A percentile compares a stretch with the other conserved stretches of the same genome.
Conservation (phyloP, 2,888 invertebrate species). For the Andrena bicolor region DNA sequence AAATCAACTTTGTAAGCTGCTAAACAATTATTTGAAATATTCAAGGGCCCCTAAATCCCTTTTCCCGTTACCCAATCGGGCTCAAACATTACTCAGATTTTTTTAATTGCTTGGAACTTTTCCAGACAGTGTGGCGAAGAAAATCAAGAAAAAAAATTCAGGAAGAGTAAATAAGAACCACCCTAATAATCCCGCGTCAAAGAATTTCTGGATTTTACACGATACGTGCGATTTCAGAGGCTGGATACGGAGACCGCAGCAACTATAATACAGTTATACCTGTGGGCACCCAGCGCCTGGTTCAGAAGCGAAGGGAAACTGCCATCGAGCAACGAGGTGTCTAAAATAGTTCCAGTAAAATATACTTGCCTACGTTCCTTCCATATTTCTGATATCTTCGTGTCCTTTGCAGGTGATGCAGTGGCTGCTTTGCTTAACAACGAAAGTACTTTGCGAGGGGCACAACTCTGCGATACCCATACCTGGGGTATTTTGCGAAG, state of each 20-base stretch:
- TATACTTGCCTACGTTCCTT: background rate
- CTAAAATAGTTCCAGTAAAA: background rate
- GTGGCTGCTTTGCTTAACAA: conserved; percentile 91
- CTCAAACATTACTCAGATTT: too few species aligned
- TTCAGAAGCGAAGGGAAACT: conserved; percentile 85
- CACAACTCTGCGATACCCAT: conserved; percentile 75
- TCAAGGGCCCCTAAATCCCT: too few species aligned
- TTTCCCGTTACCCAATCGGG: too few species aligned
- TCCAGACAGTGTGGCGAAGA: too few species aligned
- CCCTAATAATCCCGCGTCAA: background rate
- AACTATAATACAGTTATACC: conserved; percentile 90
- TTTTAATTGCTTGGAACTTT: too few species aligned
- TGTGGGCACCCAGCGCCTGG: conserved; percentile 92
- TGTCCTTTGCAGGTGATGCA: conserved; percentile 88
- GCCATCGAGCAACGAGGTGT: conserved; percentile 89
- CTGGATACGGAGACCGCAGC: conserved; percentile 90
- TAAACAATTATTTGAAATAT: too few species aligned
- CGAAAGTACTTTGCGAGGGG: conserved; percentile 90
- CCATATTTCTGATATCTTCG: conserved; percentile 31
- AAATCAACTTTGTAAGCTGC: too few species aligned
- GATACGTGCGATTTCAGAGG: conserved; percentile 83
- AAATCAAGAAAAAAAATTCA: too few species aligned
- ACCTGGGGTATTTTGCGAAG: conserved; percentile 28
- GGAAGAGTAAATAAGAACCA: too few species aligned
- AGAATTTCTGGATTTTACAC: background rate